Conservation (phyloP, 2,797 vertebrate genomes). For the Tapera naevia region DNA sequence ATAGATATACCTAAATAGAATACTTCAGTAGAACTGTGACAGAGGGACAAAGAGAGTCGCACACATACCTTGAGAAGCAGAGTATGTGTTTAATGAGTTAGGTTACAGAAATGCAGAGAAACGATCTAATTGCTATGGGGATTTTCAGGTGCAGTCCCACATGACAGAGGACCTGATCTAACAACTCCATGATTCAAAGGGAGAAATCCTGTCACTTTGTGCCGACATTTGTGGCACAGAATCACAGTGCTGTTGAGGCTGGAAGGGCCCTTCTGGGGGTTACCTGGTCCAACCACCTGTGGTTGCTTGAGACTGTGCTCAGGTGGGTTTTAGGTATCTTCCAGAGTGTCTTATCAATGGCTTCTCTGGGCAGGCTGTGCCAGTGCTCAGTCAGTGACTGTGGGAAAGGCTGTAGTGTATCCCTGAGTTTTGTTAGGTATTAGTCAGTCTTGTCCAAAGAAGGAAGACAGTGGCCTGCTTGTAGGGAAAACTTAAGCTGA, state of each 20-base stretch:
- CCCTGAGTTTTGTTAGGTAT: not conserved
- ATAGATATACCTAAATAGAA: not conserved
- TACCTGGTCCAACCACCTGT: not conserved
- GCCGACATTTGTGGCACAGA: not conserved
- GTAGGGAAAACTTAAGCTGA: not conserved
- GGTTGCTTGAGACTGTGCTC: not conserved
- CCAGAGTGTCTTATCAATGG: not conserved
- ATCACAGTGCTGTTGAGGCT: accelerated
- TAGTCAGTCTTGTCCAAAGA: not conserved
- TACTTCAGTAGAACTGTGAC: not conserved
- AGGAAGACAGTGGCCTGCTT: not conserved
- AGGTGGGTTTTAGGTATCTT: not conserved
- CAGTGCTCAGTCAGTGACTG: not conserved
- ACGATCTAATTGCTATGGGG: not conserved
- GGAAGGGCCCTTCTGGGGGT: not conserved
- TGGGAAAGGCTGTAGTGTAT: not conserved
- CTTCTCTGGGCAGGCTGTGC: not conserved
- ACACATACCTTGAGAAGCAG: not conserved
- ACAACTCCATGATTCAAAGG: not conserved
- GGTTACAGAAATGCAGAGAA: not conserved
- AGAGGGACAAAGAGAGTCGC: not conserved
- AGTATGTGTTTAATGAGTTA: not conserved
- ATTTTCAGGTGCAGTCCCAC: not conserved
- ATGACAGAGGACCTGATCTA: not conserved
- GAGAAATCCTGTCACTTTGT: not conserved